Evolutionary conservation across 1,140 invertebrate species (phyloP).

Genomic region (Orchestia grillus): DNA sequence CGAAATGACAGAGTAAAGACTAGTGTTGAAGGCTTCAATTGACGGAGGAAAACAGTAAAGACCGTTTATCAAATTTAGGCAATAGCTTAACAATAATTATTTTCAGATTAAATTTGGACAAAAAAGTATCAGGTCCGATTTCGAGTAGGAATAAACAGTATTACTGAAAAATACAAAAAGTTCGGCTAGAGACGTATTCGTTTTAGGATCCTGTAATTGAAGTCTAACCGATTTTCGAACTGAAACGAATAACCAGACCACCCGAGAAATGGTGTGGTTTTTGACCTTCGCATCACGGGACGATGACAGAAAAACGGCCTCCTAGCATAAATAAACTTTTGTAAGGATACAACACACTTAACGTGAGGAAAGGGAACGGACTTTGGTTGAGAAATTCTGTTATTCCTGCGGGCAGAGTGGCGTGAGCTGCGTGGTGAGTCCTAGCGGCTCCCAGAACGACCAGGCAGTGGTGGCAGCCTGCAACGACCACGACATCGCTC

Average conservation of each 20-base stretch:
- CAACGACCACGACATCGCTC: constrained; percentile 88
- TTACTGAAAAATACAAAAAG: too few species aligned
- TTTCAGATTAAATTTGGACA: too few species aligned
- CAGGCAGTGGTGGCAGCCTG: constrained; percentile 91
- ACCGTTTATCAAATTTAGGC: too few species aligned
- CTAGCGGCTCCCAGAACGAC: constrained; percentile 94
- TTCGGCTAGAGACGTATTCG: too few species aligned
- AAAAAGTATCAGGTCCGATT: too few species aligned
- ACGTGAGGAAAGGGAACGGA: background rate
- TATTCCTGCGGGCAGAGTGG: constrained; percentile 82
- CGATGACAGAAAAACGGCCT: background rate
- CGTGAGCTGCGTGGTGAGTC: constrained; percentile 92
- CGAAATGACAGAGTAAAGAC: too few species aligned
- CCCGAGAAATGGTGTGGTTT: background rate
- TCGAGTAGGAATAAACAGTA: too few species aligned
- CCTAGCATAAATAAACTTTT: background rate
- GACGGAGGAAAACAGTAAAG: too few species aligned
- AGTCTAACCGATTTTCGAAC: background rate
- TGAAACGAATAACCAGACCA: background rate
- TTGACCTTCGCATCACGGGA: background rate
- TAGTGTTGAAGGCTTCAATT: too few species aligned
- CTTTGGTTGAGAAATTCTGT: background rate
- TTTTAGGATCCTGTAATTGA: too few species aligned
- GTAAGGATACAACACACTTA: too few species aligned
- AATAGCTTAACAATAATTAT: too few species aligned